phyloP scores from a whole-genome alignment of 1,140 invertebrate genomes.

The Drosophila rhopaloa region DNA sequence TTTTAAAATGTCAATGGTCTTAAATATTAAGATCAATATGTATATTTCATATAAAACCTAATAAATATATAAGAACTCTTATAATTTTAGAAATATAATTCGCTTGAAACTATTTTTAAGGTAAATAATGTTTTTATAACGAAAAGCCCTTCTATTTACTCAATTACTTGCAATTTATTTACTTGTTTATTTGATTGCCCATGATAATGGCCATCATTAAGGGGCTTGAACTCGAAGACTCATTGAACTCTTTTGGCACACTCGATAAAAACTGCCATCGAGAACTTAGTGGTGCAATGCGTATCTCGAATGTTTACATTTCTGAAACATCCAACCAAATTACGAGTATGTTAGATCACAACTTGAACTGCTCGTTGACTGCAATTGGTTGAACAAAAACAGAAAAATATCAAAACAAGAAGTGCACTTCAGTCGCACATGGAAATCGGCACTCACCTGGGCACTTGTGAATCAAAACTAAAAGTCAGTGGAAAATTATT shows the following conservation, averaged over 20 bases:
- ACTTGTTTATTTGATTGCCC: slow-evolving; percentile 14
- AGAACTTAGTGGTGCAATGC: slow-evolving; percentile 20
- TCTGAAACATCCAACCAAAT: slow-evolving; percentile 19
- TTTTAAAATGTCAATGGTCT: not conserved
- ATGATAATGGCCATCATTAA: slow-evolving; percentile 12
- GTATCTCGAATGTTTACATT: slow-evolving; percentile 18
- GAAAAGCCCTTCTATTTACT: not conserved
- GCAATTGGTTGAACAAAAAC: slow-evolving; percentile 34
- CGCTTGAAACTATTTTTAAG: too few species aligned
- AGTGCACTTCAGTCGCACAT: slow-evolving; percentile 28
- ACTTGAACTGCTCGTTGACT: slow-evolving; percentile 20
- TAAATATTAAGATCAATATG: too few species aligned
- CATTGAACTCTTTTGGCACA: slow-evolving; percentile 40
- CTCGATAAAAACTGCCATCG: slow-evolving; percentile 35
- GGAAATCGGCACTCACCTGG: slow-evolving; percentile 44
- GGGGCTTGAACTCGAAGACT: slow-evolving; percentile 23
- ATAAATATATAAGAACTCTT: too few species aligned
- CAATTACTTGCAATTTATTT: slow-evolving; percentile 7
- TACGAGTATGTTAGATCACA: slow-evolving; percentile 21
- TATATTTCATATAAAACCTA: too few species aligned
- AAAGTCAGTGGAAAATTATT: slow-evolving; percentile 27
- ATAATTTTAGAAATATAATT: too few species aligned
- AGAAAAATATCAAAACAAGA: slow-evolving; percentile 11
- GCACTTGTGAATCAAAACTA: slow-evolving; percentile 59
- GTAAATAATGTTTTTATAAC: too few species aligned